Conservation (phyloP, 2,797 vertebrate genomes). For the Acanthurus lineatus region DNA sequence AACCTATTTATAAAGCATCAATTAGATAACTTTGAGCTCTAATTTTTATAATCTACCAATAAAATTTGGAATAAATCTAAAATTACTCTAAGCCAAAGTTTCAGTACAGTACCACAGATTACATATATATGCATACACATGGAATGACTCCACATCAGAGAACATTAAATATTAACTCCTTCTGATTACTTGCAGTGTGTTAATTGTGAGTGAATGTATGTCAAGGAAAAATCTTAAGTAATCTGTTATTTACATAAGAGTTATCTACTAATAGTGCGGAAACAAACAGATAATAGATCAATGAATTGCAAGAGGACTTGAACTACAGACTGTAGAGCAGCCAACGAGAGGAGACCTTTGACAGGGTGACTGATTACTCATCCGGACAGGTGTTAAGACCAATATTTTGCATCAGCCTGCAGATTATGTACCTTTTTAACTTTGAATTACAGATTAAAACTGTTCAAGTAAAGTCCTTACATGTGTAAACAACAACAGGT, state of each 20-base stretch:
- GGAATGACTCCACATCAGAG: not conserved
- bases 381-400: constrained; percentile 1
- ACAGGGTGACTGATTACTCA: not conserved
- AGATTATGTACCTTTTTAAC: not conserved
- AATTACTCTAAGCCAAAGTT: not conserved
- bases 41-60: no score
- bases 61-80: no score
- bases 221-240: not conserved
- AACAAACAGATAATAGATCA: constrained; percentile 24
- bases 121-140: not conserved
- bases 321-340: constrained; percentile 44
- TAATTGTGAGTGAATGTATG: not conserved
- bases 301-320: not conserved
- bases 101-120: no score
- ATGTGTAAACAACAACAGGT: not conserved
- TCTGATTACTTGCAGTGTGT: not conserved
- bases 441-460: not conserved
- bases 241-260: not conserved
- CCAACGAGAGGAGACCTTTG: constrained; percentile 5
- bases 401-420: not conserved
- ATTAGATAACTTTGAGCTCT: not conserved
- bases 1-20: not conserved
- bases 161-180: constrained; percentile 35
- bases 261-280: constrained; percentile 34
- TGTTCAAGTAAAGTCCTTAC: not conserved